These are phyloP conservation scores for Eudasyphora cyanicolor DNA, from an alignment of 2,888 invertebrate species.

Conservation along the genomic window DNA sequence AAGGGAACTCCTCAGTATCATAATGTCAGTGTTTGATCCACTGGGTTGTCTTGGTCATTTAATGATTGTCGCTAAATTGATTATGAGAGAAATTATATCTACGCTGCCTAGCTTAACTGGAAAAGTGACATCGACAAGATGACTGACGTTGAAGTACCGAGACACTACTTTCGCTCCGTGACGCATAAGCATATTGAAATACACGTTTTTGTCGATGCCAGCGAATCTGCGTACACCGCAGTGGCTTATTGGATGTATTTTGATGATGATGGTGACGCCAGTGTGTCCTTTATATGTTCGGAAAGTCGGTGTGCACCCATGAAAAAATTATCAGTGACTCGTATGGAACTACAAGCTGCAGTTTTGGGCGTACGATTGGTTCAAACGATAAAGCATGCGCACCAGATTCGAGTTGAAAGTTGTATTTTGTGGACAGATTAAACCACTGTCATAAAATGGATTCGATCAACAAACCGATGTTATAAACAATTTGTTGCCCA, in stretches of 20 bases:
- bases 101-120: no score
- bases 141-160: no score
- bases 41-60: no score
- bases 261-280: slow-evolving; percentile 20
- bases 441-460: slow-evolving; percentile 35
- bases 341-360: slow-evolving; percentile 44
- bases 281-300: no score
- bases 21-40: no score
- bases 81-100: no score
- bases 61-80: no score
- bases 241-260: slow-evolving; percentile 47
- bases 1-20: no score
- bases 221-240: slow-evolving; percentile 41
- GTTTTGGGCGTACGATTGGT: slow-evolving; percentile 37
- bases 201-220: slow-evolving; percentile 36
- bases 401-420: slow-evolving; percentile 17
- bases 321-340: slow-evolving; percentile 42
- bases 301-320: slow-evolving; percentile 50
- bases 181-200: slow-evolving; percentile 23
- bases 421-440: slow-evolving; percentile 29
- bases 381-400: slow-evolving; percentile 10
- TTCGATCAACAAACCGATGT: slow-evolving; percentile 9
- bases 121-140: no score
- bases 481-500: slow-evolving; percentile 50
- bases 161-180: slow-evolving; percentile 3